These are phyloP conservation scores for Trichosurus vulpecula DNA, from an alignment of 2,797 vertebrate genomes.

Conservation along the genomic window DNA sequence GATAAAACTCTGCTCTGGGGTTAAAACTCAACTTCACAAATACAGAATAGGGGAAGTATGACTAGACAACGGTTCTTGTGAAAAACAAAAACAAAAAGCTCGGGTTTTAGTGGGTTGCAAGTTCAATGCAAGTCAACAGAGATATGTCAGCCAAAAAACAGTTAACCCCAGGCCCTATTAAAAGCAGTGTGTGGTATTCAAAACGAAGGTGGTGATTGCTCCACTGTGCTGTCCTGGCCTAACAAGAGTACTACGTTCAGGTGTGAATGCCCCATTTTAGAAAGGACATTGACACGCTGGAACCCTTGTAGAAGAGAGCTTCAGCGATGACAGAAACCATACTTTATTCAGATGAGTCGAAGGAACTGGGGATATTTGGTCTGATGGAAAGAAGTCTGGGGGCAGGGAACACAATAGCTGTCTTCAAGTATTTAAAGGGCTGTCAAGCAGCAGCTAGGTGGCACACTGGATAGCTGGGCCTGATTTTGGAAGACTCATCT, in stretches of 20 bases:
- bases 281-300: neutral
- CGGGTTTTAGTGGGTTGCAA: neutral
- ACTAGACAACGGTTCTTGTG: neutral
- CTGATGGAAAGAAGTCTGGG: neutral
- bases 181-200: neutral
- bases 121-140: neutral
- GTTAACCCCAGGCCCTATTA: neutral
- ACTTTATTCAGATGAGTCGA: neutral
- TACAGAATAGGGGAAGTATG: neutral
- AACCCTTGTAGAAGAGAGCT: neutral
- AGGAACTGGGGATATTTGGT: neutral
- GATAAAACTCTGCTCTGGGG: neutral
- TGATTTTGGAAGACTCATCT: too few species aligned
- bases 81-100: neutral
- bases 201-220: neutral
- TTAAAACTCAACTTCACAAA: neutral
- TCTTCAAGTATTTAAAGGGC: neutral
- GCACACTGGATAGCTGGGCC: too few species aligned
- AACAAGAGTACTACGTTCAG: neutral
- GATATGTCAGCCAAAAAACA: neutral
- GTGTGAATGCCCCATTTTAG: neutral
- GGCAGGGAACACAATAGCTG: neutral
- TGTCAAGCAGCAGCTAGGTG: neutral
- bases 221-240: neutral
- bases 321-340: neutral